Percentiles rank a stretch among this genome's conserved stretches.
Evolutionary conservation across 2,888 invertebrate genomes (phyloP).

Genomic region (Nemotelus nigrinus): DNA sequence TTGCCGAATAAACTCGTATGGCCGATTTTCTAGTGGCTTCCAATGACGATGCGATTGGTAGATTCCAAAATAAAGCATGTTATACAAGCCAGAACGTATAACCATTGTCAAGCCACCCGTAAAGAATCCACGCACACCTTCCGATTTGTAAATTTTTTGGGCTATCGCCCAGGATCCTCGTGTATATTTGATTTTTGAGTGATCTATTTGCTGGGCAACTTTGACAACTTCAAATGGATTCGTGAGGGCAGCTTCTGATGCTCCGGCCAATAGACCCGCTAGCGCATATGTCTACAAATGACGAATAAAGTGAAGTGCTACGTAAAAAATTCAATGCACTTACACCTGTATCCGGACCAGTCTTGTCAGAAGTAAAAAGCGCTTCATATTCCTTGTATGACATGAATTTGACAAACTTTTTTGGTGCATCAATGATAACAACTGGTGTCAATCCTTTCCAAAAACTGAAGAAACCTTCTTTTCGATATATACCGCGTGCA

Average conservation of each 20-base stretch:
- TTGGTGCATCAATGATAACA: slow-evolving; percentile 93
- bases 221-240: slow-evolving; percentile 97
- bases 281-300: slow-evolving; percentile 81
- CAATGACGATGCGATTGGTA: slow-evolving; percentile 84
- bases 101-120: slow-evolving; percentile 91
- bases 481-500: slow-evolving; percentile 85
- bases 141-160: slow-evolving; percentile 76
- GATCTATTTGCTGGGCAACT: slow-evolving; percentile 85
- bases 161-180: slow-evolving; percentile 85
- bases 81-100: slow-evolving; percentile 89
- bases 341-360: slow-evolving; percentile 80
- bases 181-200: slow-evolving; percentile 69
- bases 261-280: slow-evolving; percentile 88
- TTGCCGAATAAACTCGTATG: no score
- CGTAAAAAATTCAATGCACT: slow-evolving; percentile 55
- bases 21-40: slow-evolving; percentile 66
- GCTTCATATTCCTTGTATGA: slow-evolving; percentile 94
- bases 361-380: slow-evolving; percentile 81
- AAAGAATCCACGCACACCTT: slow-evolving; percentile 82
- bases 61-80: slow-evolving; percentile 94
- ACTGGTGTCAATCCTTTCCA: slow-evolving; percentile 96
- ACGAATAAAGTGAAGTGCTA: slow-evolving; percentile 41
- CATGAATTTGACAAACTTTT: slow-evolving; percentile 92
- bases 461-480: slow-evolving; percentile 85
- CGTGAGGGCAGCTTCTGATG: slow-evolving; percentile 90